A percentile compares a stretch with the other conserved stretches of the same genome.
Evolutionary conservation across 2,888 invertebrate species (phyloP).

Genomic region (Acleris sparsana): DNA sequence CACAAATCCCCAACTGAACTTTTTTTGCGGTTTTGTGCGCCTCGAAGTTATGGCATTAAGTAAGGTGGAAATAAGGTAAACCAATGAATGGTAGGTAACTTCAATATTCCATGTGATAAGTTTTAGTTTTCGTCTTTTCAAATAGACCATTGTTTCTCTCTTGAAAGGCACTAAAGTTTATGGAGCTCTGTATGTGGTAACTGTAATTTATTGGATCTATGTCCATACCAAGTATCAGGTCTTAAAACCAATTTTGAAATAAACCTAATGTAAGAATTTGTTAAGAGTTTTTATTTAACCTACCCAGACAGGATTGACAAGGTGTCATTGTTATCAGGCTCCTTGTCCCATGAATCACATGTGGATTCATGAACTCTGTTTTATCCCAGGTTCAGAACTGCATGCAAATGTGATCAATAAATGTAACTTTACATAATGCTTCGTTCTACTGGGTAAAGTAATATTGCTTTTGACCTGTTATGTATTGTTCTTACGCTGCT

Average conservation of each 20-base stretch:
- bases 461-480: too few relatives aligned
- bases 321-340: slow-evolving; percentile 1
- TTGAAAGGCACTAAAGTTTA: slow-evolving; percentile 57
- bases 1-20: slow-evolving; percentile 46
- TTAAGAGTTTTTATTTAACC: slow-evolving; percentile 45
- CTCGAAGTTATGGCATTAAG: slow-evolving; percentile 56
- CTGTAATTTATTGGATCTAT: slow-evolving; percentile 68
- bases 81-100: slow-evolving; percentile 75
- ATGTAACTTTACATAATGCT: too few relatives aligned
- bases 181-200: slow-evolving; percentile 63
- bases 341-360: too few relatives aligned
- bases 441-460: too few relatives aligned
- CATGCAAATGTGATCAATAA: too few relatives aligned
- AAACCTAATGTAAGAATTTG: slow-evolving; percentile 67
- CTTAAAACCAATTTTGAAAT: slow-evolving; percentile 69
- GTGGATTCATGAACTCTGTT: too few relatives aligned
- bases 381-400: too few relatives aligned
- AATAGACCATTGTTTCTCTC: slow-evolving; percentile 65
- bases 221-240: slow-evolving; percentile 65
- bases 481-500: too few relatives aligned
- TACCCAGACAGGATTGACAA: slow-evolving; percentile 2
- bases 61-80: slow-evolving; percentile 66
- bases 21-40: slow-evolving; percentile 52
- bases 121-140: slow-evolving; percentile 66
- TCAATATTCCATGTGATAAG: slow-evolving; percentile 79